Evolutionary conservation across 2,113 vertebrate genomes (phyloP).

Genomic region (Sterna hirundo): DNA sequence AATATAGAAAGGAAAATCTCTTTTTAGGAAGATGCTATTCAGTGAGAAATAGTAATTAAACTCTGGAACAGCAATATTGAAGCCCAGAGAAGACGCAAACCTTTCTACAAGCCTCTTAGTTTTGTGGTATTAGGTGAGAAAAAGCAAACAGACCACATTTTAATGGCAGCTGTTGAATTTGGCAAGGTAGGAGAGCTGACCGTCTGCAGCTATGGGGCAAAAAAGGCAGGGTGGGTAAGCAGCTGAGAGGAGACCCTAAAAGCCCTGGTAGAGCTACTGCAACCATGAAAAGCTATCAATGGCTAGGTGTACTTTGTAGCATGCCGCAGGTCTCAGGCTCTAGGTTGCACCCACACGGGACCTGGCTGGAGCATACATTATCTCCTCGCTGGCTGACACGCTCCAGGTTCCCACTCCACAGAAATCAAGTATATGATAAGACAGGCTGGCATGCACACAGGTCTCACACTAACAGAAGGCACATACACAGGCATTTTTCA

Average conservation of each 20-base stretch:
- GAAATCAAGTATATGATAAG: neutral
- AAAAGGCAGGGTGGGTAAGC: neutral
- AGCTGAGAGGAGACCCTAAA: neutral
- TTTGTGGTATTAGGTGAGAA: neutral
- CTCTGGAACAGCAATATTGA: neutral
- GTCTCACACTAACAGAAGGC: neutral
- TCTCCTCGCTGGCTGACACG: accelerated
- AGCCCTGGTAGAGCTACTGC: neutral
- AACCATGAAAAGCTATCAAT: accelerated
- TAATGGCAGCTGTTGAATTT: neutral
- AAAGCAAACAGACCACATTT: neutral
- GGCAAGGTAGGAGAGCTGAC: neutral
- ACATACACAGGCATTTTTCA: neutral
- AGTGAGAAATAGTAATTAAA: neutral
- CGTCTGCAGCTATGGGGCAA: neutral
- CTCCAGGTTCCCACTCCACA: neutral
- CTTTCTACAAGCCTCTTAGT: neutral
- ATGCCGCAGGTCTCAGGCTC: neutral
- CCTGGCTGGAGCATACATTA: neutral
- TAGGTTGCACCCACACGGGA: neutral
- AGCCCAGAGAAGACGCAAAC: neutral
- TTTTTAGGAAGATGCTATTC: neutral
- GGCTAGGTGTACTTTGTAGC: neutral
- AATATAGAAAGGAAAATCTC: neutral
- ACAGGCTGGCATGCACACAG: neutral